phyloP scores from a whole-genome alignment of 2,888 invertebrate genomes.

The Byasa hedistus region DNA sequence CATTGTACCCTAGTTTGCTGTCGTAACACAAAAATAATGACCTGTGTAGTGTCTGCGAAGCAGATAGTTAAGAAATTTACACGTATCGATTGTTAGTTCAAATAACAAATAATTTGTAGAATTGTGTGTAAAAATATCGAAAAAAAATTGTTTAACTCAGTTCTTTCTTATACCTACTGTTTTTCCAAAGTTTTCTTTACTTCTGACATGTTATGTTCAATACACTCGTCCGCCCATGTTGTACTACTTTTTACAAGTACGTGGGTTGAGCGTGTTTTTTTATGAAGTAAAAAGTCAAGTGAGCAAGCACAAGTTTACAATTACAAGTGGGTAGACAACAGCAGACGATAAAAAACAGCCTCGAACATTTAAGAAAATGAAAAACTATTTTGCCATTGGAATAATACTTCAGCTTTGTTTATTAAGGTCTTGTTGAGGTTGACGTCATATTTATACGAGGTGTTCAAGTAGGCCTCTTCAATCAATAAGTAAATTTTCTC shows the following conservation, averaged over 20 bases:
- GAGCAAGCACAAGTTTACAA: neutral
- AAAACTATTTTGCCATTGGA: slow-evolving; percentile 9
- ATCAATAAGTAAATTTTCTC: neutral
- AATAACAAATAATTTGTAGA: neutral
- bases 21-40: neutral
- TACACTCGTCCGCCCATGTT: slow-evolving; percentile 63
- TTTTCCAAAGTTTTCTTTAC: neutral
- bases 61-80: neutral
- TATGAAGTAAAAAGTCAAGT: slow-evolving; percentile 14
- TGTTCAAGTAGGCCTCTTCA: slow-evolving; percentile 1
- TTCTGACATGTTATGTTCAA: slow-evolving; percentile 1
- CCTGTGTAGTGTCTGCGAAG: slow-evolving; percentile 2
- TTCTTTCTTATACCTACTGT: neutral
- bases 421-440: neutral
- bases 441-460: slow-evolving; percentile 6
- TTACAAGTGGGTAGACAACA: slow-evolving; percentile 24
- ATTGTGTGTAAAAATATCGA: neutral
- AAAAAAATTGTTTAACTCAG: neutral
- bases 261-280: slow-evolving; percentile 49
- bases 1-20: neutral
- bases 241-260: slow-evolving; percentile 38
- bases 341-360: slow-evolving; percentile 18
- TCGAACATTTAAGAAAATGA: slow-evolving; percentile 18
- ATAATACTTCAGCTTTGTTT: slow-evolving; percentile 11
- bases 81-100: neutral